Evolutionary conservation across 2,113 vertebrate species (phyloP).

Genomic region (Alexandromys fortis): DNA sequence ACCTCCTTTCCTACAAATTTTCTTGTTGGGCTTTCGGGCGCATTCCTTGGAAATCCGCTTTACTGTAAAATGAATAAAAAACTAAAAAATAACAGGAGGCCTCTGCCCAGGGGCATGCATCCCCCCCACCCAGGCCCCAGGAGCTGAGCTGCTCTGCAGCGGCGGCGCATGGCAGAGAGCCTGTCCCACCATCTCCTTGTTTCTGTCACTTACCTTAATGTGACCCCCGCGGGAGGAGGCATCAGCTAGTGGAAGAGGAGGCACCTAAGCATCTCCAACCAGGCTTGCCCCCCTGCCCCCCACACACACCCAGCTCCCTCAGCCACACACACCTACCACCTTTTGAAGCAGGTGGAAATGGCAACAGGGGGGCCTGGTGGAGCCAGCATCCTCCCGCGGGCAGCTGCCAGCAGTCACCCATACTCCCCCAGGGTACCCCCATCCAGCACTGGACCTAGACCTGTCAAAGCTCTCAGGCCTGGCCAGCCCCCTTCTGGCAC

Average conservation of each 20-base stretch:
- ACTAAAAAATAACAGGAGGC: conserved; percentile 99
- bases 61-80: conserved; percentile 99
- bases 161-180: conserved; percentile 82
- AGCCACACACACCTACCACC: conserved; percentile 69
- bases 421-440: conserved; percentile 66
- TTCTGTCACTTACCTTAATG: conserved; percentile 86
- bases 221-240: conserved; percentile 76
- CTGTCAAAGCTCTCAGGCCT: conserved; percentile 73
- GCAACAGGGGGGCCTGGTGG: conserved; percentile 68
- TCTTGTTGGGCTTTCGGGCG: conserved; percentile 99
- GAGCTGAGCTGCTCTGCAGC: conserved; percentile 79
- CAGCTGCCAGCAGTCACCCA: conserved; percentile 76
- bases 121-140: conserved; percentile 80
- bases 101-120: conserved; percentile 96
- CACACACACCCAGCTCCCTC: conserved; percentile 67
- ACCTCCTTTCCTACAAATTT: conserved; percentile 99
- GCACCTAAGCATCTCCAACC: conserved; percentile 73
- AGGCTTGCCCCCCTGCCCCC: background rate
- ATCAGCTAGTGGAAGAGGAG: conserved; percentile 82
- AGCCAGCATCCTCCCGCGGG: conserved; percentile 75
- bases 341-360: conserved; percentile 77
- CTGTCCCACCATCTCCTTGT: conserved; percentile 83
- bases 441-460: conserved; percentile 74
- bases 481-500: conserved; percentile 82
- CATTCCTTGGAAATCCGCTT: conserved; percentile 99